Evolutionary conservation across 92 coral and sea anemone species (phyloP).

Genomic region (Siderastrea radians): DNA sequence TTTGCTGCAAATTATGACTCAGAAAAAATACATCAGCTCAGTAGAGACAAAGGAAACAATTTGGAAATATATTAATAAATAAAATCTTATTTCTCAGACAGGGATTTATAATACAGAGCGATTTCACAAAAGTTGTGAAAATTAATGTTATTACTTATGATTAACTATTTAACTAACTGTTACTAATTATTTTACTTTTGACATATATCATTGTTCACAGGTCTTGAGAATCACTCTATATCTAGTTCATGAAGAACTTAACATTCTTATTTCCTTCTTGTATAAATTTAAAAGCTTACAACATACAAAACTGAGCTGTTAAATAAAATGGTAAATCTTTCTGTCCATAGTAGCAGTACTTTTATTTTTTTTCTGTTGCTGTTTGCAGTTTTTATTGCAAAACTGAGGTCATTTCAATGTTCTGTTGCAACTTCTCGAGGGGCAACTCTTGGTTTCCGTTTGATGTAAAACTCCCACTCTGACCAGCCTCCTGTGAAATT

Average conservation of each 20-base stretch:
- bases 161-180: too few species aligned
- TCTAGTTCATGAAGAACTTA: too few species aligned
- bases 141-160: too few species aligned
- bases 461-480: constrained; percentile 66
- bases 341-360: neutral
- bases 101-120: too few species aligned
- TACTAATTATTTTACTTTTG: neutral
- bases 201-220: neutral
- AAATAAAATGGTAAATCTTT: neutral
- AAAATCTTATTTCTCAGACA: neutral
- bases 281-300: too few species aligned
- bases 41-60: neutral
- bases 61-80: neutral
- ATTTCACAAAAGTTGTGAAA: neutral
- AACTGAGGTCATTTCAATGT: constrained; percentile 9
- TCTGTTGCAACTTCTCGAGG: neutral
- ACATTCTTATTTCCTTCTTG: too few species aligned
- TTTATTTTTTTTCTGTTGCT: neutral
- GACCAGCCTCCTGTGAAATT: constrained; percentile 79
- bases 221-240: too few species aligned
- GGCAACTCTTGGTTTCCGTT: neutral
- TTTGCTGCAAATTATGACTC: too few species aligned
- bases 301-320: too few species aligned
- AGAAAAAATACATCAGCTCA: neutral
- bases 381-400: neutral